phyloP scores from a whole-genome alignment of 2,888 invertebrate species.

The Brachynemurus nebulosus region DNA sequence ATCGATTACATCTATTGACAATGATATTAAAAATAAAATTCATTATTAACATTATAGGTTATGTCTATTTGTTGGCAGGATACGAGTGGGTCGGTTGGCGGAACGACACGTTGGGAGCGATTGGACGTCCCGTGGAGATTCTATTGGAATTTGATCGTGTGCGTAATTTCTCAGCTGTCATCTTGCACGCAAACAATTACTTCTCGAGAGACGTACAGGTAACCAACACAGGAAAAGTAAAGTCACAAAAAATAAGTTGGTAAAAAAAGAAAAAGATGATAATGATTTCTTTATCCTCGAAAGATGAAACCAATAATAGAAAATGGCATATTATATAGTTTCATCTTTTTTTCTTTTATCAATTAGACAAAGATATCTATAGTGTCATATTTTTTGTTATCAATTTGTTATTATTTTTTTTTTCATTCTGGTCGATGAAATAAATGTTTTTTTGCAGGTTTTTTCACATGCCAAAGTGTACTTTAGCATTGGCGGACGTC shows the following conservation, averaged over 20 bases:
- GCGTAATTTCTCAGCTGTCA: conserved; percentile 60
- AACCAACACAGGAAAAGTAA: too few relatives aligned
- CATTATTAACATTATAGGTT: too few relatives aligned
- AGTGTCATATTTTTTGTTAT: neutral
- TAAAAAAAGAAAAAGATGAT: too few relatives aligned
- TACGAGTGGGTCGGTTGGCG: conserved; percentile 80
- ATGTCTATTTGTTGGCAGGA: conserved; percentile 32
- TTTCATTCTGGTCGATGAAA: too few relatives aligned
- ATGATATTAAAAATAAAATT: too few relatives aligned
- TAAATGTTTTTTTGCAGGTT: conserved; percentile 49
- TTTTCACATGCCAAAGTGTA: conserved; percentile 64
- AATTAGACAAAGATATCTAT: neutral
- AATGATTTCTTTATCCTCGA: too few relatives aligned
- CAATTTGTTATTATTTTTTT: neutral
- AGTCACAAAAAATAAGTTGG: too few relatives aligned
- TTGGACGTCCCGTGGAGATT: conserved; percentile 54
- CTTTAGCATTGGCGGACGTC: conserved; percentile 58
- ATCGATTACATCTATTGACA: too few relatives aligned
- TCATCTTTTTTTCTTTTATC: neutral
- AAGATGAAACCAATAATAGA: too few relatives aligned
- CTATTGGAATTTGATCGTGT: conserved; percentile 65
- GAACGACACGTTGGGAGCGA: conserved; percentile 47
- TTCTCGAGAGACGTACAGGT: conserved; percentile 64
- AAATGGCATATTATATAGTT: neutral
- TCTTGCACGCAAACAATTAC: conserved; percentile 63